Percentiles rank a stretch among this genome's conserved stretches.
phyloP scores from a whole-genome alignment of 2,113 vertebrate species.

The Bufo gargarizans region DNA sequence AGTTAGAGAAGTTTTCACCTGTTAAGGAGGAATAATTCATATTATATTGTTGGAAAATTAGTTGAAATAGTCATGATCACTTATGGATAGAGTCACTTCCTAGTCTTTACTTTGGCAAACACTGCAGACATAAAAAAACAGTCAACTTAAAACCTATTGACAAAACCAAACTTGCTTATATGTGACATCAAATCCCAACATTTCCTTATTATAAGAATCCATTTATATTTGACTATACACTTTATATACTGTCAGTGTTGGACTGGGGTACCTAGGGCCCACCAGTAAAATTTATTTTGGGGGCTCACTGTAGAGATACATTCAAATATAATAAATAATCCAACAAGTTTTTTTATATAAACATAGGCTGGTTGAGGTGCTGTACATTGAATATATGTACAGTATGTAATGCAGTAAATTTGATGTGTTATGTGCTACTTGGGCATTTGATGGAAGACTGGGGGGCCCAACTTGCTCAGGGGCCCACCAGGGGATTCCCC shows the following conservation, averaged over 20 bases:
- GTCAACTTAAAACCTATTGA: not conserved
- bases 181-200: not conserved
- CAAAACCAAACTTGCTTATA: not conserved
- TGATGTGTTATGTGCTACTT: too few species aligned
- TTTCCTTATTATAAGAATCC: not conserved
- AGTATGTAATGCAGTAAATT: too few species aligned
- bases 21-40: constrained; percentile 16
- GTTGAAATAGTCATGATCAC: constrained; percentile 32
- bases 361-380: too few species aligned
- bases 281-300: too few species aligned
- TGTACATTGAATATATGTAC: too few species aligned
- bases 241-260: not conserved
- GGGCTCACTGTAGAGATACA: too few species aligned
- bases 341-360: too few species aligned
- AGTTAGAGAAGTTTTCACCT: constrained; percentile 3
- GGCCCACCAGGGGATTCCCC: too few species aligned
- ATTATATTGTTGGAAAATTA: constrained; percentile 33
- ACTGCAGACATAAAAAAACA: not conserved
- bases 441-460: too few species aligned
- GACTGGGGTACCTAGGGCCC: too few species aligned
- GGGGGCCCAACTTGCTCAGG: too few species aligned
- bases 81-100: constrained; percentile 40
- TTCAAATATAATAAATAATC: too few species aligned
- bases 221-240: not conserved
- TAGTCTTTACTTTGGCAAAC: not conserved